These are phyloP conservation scores for Cephonodes hylas DNA, from an alignment of 2,888 invertebrate species.

Conservation along the genomic window DNA sequence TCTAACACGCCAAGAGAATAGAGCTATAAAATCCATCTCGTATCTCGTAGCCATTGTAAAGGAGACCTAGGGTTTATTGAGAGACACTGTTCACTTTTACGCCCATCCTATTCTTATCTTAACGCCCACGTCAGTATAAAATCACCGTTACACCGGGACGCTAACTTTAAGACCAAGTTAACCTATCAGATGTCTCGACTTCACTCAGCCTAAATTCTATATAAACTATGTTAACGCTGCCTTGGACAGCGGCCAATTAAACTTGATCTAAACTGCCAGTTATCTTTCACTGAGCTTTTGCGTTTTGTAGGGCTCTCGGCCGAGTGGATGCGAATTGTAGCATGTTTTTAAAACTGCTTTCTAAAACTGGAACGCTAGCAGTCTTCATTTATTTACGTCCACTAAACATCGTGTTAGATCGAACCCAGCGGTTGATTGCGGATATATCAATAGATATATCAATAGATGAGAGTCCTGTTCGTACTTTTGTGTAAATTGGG, in stretches of 20 bases:
- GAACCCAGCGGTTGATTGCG: not conserved
- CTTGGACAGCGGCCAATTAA: slow-evolving; percentile 25
- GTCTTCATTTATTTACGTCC: slow-evolving; percentile 50
- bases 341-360: slow-evolving; percentile 46
- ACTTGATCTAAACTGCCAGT: slow-evolving; percentile 19
- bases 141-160: slow-evolving; percentile 28
- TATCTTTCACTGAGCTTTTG: slow-evolving; percentile 13
- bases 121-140: slow-evolving; percentile 20
- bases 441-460: not conserved
- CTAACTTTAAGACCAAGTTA: slow-evolving; percentile 35
- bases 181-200: slow-evolving; percentile 42
- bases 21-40: not conserved
- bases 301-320: slow-evolving; percentile 26
- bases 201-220: slow-evolving; percentile 29
- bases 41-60: not conserved
- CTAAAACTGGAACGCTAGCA: slow-evolving; percentile 45
- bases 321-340: slow-evolving; percentile 25
- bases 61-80: not conserved
- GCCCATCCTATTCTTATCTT: slow-evolving; percentile 30
- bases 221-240: slow-evolving; percentile 26
- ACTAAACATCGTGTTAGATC: slow-evolving; percentile 13
- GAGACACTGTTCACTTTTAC: not conserved
- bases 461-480: not conserved
- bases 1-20: not conserved
- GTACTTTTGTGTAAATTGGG: too few relatives aligned